A percentile compares a stretch with the other conserved stretches of the same genome.
Conservation (phyloP, 2,797 vertebrate genomes). For the Hyperoplus lanceolatus region DNA sequence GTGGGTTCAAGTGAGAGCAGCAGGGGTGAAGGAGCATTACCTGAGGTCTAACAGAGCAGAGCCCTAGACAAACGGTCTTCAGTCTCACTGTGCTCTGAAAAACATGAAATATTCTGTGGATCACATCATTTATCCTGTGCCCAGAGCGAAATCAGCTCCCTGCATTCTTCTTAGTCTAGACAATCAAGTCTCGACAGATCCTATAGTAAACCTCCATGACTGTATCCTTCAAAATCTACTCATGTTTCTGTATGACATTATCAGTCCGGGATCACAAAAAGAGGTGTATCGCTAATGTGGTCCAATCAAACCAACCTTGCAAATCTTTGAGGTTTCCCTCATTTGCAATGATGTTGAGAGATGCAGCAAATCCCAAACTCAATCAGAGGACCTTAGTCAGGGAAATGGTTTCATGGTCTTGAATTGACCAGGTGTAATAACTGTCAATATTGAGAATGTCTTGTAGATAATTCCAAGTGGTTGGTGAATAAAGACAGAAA, state of each 20-base stretch:
- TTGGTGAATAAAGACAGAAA: no score
- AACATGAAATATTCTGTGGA: slow-evolving; percentile 21
- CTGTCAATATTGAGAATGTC: no score
- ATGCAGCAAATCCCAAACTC: no score
- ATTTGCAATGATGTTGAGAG: no score
- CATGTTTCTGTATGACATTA: background rate
- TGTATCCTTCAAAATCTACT: background rate
- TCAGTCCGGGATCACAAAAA: background rate
- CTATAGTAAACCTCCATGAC: background rate
- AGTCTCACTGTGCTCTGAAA: slow-evolving; percentile 6
- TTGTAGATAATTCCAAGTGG: no score
- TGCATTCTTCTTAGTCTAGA: background rate
- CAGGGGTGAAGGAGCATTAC: slow-evolving; percentile 5
- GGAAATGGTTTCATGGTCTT: no score
- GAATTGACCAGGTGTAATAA: no score
- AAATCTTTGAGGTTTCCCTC: no score
- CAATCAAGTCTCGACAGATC: background rate
- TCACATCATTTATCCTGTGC: background rate
- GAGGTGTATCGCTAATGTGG: background rate
- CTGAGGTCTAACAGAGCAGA: slow-evolving; percentile 10
- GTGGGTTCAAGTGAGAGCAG: slow-evolving; percentile 34
- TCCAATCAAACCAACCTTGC: background rate
- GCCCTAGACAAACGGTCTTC: slow-evolving; percentile 7
- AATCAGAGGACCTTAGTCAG: no score
- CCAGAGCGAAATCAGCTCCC: background rate